phyloP scores from a whole-genome alignment of 2,888 invertebrate species.

The Parelbella ahira region DNA sequence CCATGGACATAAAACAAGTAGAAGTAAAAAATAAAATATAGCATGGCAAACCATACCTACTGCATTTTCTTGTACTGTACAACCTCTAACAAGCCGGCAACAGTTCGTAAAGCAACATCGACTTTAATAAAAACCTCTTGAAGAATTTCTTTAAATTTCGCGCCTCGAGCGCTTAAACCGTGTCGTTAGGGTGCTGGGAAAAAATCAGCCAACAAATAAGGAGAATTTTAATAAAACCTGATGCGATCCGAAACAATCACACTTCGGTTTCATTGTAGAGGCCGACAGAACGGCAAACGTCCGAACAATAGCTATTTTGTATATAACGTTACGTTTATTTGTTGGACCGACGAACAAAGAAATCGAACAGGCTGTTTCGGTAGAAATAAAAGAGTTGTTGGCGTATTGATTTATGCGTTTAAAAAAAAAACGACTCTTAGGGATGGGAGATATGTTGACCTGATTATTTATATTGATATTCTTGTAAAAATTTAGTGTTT shows the following conservation, averaged over 20 bases:
- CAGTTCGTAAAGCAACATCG: slow-evolving; percentile 23
- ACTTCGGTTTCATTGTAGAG: slow-evolving; percentile 52
- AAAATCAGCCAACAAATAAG: slow-evolving; percentile 42
- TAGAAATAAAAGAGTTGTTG: slow-evolving; percentile 7
- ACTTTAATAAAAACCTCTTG: slow-evolving; percentile 22
- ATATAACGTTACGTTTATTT: slow-evolving; percentile 12
- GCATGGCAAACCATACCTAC: too few relatives aligned
- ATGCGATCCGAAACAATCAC: slow-evolving; percentile 59
- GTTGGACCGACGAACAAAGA: slow-evolving; percentile 19
- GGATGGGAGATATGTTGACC: too few relatives aligned
- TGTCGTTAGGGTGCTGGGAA: slow-evolving; percentile 28
- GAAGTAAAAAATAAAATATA: too few relatives aligned
- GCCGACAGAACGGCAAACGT: slow-evolving; percentile 47
- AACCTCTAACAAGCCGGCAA: slow-evolving; percentile 22
- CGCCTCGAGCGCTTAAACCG: slow-evolving; percentile 26
- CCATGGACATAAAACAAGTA: too few relatives aligned
- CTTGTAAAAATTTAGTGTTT: too few relatives aligned
- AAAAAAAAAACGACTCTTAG: not conserved
- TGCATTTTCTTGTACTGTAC: too few relatives aligned
- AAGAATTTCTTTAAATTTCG: slow-evolving; percentile 30
- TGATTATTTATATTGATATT: too few relatives aligned
- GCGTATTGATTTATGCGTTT: slow-evolving; percentile 17
- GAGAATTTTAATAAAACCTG: slow-evolving; percentile 64
- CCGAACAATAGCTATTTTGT: slow-evolving; percentile 42
- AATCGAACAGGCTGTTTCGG: slow-evolving; percentile 14